Base-by-base conservation (phyloP, 2,113 vertebrate species). In the Ondatra zibethicus region DNA sequence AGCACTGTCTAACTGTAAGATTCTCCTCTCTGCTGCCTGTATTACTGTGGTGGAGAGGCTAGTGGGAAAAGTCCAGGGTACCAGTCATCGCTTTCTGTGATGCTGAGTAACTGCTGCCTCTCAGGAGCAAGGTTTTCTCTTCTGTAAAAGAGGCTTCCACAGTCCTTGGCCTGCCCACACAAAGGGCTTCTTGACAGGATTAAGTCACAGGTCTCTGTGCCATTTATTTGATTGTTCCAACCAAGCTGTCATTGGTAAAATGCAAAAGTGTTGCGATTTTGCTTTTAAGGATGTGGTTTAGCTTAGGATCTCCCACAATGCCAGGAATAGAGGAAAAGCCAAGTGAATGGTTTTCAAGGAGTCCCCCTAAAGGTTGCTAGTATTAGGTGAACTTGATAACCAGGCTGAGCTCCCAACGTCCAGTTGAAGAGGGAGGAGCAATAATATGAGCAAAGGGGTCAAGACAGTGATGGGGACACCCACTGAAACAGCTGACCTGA, bases 221-320 rank as follows among this genome's bases (percentile, higher is more conserved):
- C 66, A 85, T 92, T 91, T 52, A 50, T 91, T 94, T 94, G 77
- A 81, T 77, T 82, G 10, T 94, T 95, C 96, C 89, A 96, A 61
- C 39, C 77, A 89, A 73, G 68, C 25, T 63, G 91, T 17, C 45
- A 68, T 65, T 88, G 65, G 86, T 93, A 95, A 96, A 58, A 73
- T 88, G 84, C 14, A 78, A 97, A 92, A 16, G 84, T 73, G n/a
- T 73, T 88, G 42, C 50, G 47, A 23, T 7, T 89, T 89, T 68
- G 45, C 55, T 89, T 89, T 88, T 73, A 92, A 93, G 94, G 42
- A 55, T 72, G 85, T 63, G 19, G 19, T 68, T 93, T 91, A 70
- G 42, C 65, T 77, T 75, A 52, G 91, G 66, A 95, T 84, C 33
- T 77, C 93, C 21, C 17, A 13, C 70, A 88, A 92, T 47, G 11